Conservation (phyloP, 1,140 invertebrate species). For the Trachymyrmex cornetzi region DNA sequence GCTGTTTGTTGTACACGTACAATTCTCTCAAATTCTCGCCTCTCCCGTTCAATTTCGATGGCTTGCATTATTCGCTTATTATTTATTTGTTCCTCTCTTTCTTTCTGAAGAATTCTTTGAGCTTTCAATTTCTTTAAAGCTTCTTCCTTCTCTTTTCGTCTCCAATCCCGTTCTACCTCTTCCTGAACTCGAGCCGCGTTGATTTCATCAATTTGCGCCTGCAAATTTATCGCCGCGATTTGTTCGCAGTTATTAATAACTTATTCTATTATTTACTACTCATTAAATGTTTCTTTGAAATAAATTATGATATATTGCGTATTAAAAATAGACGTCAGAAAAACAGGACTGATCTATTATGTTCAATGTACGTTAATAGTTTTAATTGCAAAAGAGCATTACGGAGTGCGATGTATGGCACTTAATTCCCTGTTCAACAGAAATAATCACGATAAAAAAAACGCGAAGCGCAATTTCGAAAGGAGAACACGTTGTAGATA, state of each 20-base stretch:
- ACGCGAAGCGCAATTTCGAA: constrained; percentile 8
- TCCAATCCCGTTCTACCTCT: constrained; percentile 87
- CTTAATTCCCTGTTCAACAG: not conserved
- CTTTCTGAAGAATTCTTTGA: constrained; percentile 84
- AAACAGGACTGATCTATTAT: not conserved
- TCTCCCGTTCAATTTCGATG: constrained; percentile 88
- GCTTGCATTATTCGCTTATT: constrained; percentile 87
- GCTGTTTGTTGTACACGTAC: constrained; percentile 84
- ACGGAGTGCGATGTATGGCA: not conserved
- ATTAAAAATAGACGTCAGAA: not conserved
- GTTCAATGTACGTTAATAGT: not conserved
- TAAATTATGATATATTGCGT: not conserved
- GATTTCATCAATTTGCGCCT: constrained; percentile 87
- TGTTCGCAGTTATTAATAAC: constrained; percentile 13
- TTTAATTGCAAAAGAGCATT: not conserved
- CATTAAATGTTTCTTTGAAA: constrained; percentile 42
- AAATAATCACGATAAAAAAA: constrained; percentile 16
- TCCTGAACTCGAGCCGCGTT: constrained; percentile 87
- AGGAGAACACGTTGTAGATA: constrained; percentile 20
- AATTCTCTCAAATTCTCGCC: constrained; percentile 88
- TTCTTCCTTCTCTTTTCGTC: constrained; percentile 87
- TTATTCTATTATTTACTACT: constrained; percentile 3
- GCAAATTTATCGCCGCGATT: constrained; percentile 5
- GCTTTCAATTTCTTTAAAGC: constrained; percentile 85
- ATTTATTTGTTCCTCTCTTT: constrained; percentile 86